Evolutionary conservation across 2,797 vertebrate species (phyloP), one percentile per base, ranked within the genome.

Genomic region (Chiroxiphia lanceolata): DNA sequence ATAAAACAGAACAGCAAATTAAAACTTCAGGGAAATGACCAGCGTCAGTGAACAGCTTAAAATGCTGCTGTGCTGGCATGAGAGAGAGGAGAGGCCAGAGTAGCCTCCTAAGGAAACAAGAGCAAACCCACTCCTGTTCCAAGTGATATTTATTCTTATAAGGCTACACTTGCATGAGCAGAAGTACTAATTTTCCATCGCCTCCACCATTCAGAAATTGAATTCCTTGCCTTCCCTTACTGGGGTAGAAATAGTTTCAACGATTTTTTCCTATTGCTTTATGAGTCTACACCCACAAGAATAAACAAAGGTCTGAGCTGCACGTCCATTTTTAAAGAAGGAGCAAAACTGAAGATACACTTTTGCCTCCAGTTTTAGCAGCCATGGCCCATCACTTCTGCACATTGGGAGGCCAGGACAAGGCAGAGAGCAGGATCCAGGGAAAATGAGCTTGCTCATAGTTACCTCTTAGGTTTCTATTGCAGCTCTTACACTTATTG

Each of bases 1-100:
- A 84, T 76, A 83, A 88, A 92, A 90, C 50, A 79, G 70, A 90
- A 68, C 27, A 71, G 90, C 74, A 90, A 83, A 76, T 80, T 77
- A 80, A 87, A 90, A 86, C 77, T 90, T 86, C 34, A 82, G 74
- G 77, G 75, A 79, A 83, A 85, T 45, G 76, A 82, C 36, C 60
- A 1, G 51, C 7, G 0, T 20, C 71, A 75, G 63, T 2, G 20
- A 57, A 31, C 53, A 80, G 60, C 71, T 59, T 44, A 68, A 87
- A 89, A 74, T 17, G 81, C 48, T 90, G 83, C 83, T 87, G 68
- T 74, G 78, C 42, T 92, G 78, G 86, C 92, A 76, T 2, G 18
- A 31, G 47, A 48, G 33, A 83, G 38, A 85, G 11, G 3, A 13
- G 51, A 82, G 29, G 36, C 59, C 70, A 54, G 54, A 76, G 45